Evolutionary conservation across 2,888 invertebrate genomes (phyloP).

Genomic region (Azorinus chamasolen): DNA sequence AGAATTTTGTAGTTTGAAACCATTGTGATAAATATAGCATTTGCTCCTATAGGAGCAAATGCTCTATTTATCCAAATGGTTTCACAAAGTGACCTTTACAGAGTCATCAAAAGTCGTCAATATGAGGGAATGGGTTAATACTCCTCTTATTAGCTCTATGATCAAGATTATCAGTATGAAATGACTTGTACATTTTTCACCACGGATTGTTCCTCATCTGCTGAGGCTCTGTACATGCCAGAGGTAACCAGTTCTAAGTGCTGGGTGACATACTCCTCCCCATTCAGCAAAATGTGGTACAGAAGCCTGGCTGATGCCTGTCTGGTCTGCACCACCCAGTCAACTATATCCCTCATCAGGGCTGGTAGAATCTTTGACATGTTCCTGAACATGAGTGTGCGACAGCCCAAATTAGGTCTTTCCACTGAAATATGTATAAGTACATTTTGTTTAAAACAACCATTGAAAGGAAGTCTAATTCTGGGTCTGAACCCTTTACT

Average conservation of each 20-base stretch:
- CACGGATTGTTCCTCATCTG: conserved; percentile 90
- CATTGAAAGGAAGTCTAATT: too few species aligned
- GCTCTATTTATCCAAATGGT: too few species aligned
- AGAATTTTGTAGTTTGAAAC: too few species aligned
- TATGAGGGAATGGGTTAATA: too few species aligned
- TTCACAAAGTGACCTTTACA: too few species aligned
- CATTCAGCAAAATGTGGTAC: conserved; percentile 91
- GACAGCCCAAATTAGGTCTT: conserved; percentile 95
- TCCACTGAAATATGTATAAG: conserved; percentile 87
- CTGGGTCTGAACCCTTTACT: too few species aligned
- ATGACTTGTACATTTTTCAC: conserved; percentile 87
- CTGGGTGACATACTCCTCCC: conserved; percentile 91
- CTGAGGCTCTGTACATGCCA: conserved; percentile 90
- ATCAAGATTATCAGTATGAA: too few species aligned
- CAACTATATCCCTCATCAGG: conserved; percentile 91
- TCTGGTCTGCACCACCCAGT: conserved; percentile 91
- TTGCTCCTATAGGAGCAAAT: too few species aligned
- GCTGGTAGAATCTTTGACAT: conserved; percentile 91
- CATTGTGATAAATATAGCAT: too few species aligned
- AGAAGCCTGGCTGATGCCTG: conserved; percentile 92
- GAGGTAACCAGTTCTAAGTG: conserved; percentile 89
- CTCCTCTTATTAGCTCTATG: too few species aligned
- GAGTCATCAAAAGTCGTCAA: too few species aligned
- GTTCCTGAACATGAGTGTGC: conserved; percentile 92
- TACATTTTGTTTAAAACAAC: too few species aligned